Evolutionary conservation across 2,888 invertebrate species (phyloP).

Genomic region (Hydrotaea diabolus): DNA sequence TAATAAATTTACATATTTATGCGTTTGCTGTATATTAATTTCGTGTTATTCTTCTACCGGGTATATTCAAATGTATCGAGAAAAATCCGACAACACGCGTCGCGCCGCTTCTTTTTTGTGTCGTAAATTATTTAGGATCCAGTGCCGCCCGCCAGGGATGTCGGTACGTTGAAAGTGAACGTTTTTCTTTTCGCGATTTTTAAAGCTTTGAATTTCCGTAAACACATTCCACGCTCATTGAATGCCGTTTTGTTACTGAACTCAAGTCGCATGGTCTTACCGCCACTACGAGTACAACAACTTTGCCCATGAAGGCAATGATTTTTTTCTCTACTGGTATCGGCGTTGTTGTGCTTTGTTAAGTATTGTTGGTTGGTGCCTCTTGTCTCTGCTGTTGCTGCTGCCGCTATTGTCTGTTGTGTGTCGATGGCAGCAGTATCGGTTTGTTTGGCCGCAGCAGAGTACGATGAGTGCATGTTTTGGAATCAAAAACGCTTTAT

Average conservation of each 20-base stretch:
- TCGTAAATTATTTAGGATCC: constrained; percentile 14
- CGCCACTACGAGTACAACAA: constrained; percentile 47
- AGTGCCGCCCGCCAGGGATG: neutral
- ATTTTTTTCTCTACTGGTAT: constrained; percentile 35
- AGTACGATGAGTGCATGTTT: neutral
- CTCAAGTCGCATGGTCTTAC: constrained; percentile 58
- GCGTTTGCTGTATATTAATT: neutral
- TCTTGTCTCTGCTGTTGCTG: no score
- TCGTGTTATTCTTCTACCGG: neutral
- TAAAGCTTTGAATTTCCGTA: constrained; percentile 55
- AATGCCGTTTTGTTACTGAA: constrained; percentile 79
- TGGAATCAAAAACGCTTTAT: constrained; percentile 39
- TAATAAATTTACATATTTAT: constrained; percentile 47
- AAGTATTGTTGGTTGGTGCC: neutral
- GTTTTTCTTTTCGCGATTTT: constrained; percentile 9
- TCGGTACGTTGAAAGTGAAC: neutral
- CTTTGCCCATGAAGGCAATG: constrained; percentile 35
- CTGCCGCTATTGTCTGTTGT: neutral
- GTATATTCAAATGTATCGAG: neutral
- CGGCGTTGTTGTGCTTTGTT: neutral
- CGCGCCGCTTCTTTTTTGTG: neutral
- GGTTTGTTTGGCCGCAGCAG: constrained; percentile 1
- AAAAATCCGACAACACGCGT: constrained; percentile 16
- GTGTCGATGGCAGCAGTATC: neutral
- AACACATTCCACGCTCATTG: constrained; percentile 73